phyloP scores from a whole-genome alignment of 1,140 invertebrate species.

The Ceratosolen solmsi region DNA sequence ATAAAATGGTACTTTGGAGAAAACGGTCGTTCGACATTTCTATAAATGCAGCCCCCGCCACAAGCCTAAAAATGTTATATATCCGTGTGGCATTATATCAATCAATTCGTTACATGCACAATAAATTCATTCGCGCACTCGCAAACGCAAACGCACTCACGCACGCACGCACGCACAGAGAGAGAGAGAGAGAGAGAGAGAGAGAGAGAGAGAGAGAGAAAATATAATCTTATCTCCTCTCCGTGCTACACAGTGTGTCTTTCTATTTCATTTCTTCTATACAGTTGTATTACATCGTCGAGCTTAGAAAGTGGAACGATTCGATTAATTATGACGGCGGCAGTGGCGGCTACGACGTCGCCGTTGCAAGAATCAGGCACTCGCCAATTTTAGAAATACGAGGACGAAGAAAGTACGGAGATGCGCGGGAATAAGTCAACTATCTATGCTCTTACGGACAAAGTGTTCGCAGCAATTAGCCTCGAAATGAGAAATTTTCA shows the following conservation, averaged over 20 bases:
- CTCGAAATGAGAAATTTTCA: too few relatives aligned
- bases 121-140: constrained; percentile 23
- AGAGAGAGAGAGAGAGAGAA: too few relatives aligned
- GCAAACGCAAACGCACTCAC: constrained; percentile 14
- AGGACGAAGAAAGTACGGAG: background rate
- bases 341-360: background rate
- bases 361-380: background rate
- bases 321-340: constrained; percentile 57
- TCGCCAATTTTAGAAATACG: background rate
- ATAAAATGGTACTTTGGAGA: constrained; percentile 5
- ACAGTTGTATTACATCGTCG: constrained; percentile 49
- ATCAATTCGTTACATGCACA: constrained; percentile 1
- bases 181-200: too few relatives aligned
- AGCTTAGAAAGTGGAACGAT: constrained; percentile 60
- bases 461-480: too few relatives aligned
- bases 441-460: too few relatives aligned
- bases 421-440: background rate
- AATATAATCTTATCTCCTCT: constrained; percentile 19
- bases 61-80: background rate
- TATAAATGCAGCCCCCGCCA: background rate
- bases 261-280: constrained; percentile 40
- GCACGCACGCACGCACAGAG: too few relatives aligned
- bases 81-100: constrained; percentile 3
- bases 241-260: background rate
- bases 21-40: background rate